Evolutionary conservation across 2,113 vertebrate species (phyloP), one percentile per base, ranked within the genome.

Genomic region (Engystomops pustulosus): DNA sequence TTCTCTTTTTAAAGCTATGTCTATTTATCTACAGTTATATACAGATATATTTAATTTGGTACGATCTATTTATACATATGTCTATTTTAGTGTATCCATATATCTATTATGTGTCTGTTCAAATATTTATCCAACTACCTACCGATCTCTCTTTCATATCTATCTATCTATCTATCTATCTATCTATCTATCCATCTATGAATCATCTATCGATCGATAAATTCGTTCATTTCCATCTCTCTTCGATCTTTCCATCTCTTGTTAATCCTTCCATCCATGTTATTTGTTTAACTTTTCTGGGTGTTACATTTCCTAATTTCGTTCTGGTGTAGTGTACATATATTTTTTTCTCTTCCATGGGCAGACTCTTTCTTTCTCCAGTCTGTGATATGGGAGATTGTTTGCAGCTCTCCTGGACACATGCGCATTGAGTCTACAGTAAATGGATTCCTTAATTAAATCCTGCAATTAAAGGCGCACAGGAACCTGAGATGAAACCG

Each of bases 401-500:
- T 65, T 32, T 65, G 60, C 1, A 32, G 27, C 60, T 65, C 60
- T 65, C 58, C 60, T 32, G 27, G 30, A 65, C 60, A 65, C 60
- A 65, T 65, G 60, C 60, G 60, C 60, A 65, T 5, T 5, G 55
- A n/a, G 7, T 1, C 58, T 12, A 4, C 49, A 53, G 47, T 55
- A 53, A 53, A 76, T 76, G 47, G 27, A 76, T 27, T 76, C 72
- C 47, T 76, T 76, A 76, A 76, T 76, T 53, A 76, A 76, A 14
- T 65, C 72, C 49, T 30, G 20, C 72, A 76, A 53, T 76, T 76
- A 53, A 32, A 53, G 72, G 72, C 36, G n/a, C 68, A 44, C 10
- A 41, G 38, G 38, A 25, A 55, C 27, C 27, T n/a, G 72, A 76
- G 18, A 53, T n/a, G 27, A 53, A 15, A 10, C 30, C 30, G 27